Percentiles rank a stretch among this genome's conserved stretches.
These are phyloP conservation scores for Himalopsyche anomala DNA, from an alignment of 2,888 invertebrate genomes.

Conservation along the genomic window DNA sequence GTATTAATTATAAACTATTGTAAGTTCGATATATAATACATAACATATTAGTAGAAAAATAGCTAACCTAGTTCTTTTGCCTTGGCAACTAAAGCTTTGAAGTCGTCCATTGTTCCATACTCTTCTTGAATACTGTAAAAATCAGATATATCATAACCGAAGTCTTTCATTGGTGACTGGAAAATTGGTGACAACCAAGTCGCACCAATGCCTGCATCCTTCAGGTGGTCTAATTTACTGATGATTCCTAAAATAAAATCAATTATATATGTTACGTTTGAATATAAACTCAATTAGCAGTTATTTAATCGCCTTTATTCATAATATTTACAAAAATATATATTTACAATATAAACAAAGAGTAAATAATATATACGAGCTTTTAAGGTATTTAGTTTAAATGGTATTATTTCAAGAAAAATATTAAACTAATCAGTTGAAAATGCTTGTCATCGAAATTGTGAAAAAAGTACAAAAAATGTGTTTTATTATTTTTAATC, in stretches of 20 bases:
- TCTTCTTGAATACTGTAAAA: conserved; percentile 81
- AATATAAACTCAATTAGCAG: not conserved
- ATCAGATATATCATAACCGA: conserved; percentile 87
- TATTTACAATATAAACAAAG: no score
- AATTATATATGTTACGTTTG: not conserved
- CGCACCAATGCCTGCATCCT: conserved; percentile 81
- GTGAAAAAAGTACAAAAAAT: no score
- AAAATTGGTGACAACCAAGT: conserved; percentile 85
- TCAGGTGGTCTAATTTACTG: conserved; percentile 79
- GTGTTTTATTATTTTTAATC: no score
- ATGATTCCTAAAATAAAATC: conserved; percentile 73
- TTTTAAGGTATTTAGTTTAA: no score
- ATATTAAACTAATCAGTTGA: no score
- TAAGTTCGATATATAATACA: no score
- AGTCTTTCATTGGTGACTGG: conserved; percentile 85
- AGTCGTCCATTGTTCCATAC: conserved; percentile 84
- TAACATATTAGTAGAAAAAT: not conserved
- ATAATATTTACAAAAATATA: no score
- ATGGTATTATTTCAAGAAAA: no score
- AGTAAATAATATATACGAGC: no score
- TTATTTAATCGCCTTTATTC: no score
- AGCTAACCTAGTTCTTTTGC: conserved; percentile 73
- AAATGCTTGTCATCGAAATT: no score
- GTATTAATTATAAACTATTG: no score
- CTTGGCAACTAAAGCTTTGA: conserved; percentile 78